These are phyloP conservation scores for Tineola bisselliella DNA, from an alignment of 2,888 invertebrate genomes.

Conservation along the genomic window DNA sequence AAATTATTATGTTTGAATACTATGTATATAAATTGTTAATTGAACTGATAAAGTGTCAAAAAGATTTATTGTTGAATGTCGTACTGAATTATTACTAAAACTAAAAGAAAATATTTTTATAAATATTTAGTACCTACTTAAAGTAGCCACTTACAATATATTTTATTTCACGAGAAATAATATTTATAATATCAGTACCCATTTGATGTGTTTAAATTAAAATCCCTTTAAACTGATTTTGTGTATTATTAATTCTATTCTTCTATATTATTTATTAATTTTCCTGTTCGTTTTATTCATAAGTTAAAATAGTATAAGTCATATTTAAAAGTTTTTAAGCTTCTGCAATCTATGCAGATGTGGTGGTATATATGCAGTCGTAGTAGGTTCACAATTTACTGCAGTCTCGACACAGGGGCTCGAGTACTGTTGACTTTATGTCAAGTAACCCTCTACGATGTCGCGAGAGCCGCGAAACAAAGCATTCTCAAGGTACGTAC, in stretches of 20 bases:
- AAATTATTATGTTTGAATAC: no score
- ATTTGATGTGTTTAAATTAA: not conserved
- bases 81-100: no score
- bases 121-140: no score
- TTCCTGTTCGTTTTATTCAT: not conserved
- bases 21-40: no score
- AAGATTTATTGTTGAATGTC: no score
- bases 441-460: conserved; percentile 32
- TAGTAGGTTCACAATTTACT: conserved; percentile 21
- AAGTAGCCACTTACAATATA: no score
- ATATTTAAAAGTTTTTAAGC: not conserved
- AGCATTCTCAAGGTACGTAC: not conserved
- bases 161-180: no score
- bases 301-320: not conserved
- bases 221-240: not conserved
- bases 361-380: not conserved
- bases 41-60: no score
- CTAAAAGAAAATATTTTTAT: no score
- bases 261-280: not conserved
- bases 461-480: conserved; percentile 11
- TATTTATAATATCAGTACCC: no score
- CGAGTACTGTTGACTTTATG: conserved; percentile 49
- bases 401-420: conserved; percentile 51
- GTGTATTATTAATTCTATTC: no score
- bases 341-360: conserved; percentile 3